Base-by-base conservation (phyloP, 2,888 invertebrate species). In the Drosophila prostipennis region DNA sequence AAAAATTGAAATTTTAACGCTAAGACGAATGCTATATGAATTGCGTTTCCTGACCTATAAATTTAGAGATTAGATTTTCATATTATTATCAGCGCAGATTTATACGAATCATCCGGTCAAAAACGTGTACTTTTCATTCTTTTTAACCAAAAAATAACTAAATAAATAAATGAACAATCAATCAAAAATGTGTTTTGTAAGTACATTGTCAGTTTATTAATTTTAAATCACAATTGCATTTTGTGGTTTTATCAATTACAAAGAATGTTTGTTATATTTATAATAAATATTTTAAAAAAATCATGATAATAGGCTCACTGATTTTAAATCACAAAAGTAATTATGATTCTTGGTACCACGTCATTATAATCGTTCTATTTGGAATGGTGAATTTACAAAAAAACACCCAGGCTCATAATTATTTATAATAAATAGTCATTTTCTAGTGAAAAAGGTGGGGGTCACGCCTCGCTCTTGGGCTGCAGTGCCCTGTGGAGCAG, bases 401-500 rank as follows among this genome's bases (percentile, higher is more conserved):
- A 16, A 48, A 6, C 36, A 14, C 23, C 26, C 14, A 49, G 16
- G 34, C 32, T 39, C 11, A 36, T 40, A 34, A 34, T 34, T 45
- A 55, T 55, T 37, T 43, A 55, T 37, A 43, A 54, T 39, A 45
- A 53, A 69, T 42, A 43, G 32, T 11, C n/a, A 39, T 37, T 34
- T 23, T 7, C 40, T 19, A 65, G 39, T 19, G 45, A 7, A n/a
- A 16, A 13, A 10, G 26, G 13, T 45, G 23, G 16, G 43, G 45
- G 67, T 67, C 53, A 54, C 68, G 57, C 29, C 23, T 65, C 26
- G n/a, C 32, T 61, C 10, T 53, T 26, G 19, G 37, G 45, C 23
- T 60, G 65, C 53, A 83, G 11, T 8, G 76, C 72, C 6, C 54
- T 53, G 14, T 64, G 58, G 0, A 86, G 67, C 11, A 89, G 69